These are phyloP conservation scores for Zaprionus kolodkinae DNA, from an alignment of 1,140 invertebrate genomes.

Conservation along the genomic window DNA sequence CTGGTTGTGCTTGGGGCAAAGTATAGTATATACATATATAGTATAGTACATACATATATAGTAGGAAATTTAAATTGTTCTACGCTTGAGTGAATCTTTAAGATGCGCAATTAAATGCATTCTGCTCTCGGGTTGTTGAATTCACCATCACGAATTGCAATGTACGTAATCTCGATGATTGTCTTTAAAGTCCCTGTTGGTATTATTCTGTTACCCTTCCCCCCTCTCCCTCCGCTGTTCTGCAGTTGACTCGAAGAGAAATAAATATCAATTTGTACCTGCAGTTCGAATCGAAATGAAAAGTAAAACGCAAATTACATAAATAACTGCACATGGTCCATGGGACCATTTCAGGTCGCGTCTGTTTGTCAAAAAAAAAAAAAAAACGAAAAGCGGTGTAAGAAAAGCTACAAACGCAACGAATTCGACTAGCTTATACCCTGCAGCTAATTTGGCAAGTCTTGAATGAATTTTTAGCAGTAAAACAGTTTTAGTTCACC, in stretches of 20 bases:
- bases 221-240: background rate
- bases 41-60: too few species aligned
- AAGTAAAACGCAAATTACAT: conserved; percentile 51
- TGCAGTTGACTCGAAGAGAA: conserved; percentile 38
- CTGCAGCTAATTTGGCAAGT: background rate
- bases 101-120: conserved; percentile 22
- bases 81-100: conserved; percentile 22
- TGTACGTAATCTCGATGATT: conserved; percentile 21
- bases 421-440: background rate
- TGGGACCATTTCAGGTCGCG: conserved; percentile 27
- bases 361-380: conserved; percentile 17
- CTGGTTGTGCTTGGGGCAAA: background rate
- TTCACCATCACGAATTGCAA: background rate
- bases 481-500: too few species aligned
- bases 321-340: conserved; percentile 59
- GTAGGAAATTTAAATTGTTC: conserved; percentile 7
- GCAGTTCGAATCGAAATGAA: conserved; percentile 43
- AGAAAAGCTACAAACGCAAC: background rate
- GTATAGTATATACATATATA: too few species aligned
- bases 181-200: conserved; percentile 28
- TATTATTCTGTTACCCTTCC: conserved; percentile 4
- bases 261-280: conserved; percentile 75
- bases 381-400: conserved; percentile 6
- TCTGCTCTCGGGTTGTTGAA: background rate
- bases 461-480: too few species aligned